Percentiles rank a stretch among this genome's conserved stretches.
phyloP scores from a whole-genome alignment of 2,888 invertebrate genomes.

The Lobophora halterata region DNA sequence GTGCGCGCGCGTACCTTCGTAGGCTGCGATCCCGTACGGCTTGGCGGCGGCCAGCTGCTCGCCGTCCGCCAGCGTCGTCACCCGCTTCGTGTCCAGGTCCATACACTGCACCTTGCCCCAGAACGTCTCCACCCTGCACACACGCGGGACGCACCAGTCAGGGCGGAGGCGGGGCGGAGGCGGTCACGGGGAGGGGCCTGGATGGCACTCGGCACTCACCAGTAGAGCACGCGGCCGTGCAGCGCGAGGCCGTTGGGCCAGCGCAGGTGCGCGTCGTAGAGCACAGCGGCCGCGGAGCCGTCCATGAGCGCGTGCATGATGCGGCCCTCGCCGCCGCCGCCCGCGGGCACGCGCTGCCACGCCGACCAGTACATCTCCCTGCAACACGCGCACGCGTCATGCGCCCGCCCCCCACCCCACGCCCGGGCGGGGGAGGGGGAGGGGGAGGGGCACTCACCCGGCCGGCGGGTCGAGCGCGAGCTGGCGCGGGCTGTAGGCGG shows the following conservation, averaged over 20 bases:
- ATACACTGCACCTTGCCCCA: constrained; percentile 83
- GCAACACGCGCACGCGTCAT: constrained; percentile 9
- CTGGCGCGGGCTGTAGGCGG: constrained; percentile 82
- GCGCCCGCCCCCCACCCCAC: too few relatives aligned
- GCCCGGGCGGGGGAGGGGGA: too few relatives aligned
- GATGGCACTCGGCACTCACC: constrained; percentile 32
- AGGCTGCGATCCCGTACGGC: constrained; percentile 85
- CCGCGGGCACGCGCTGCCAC: constrained; percentile 76
- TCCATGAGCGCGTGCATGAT: constrained; percentile 89
- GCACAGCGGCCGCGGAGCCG: constrained; percentile 80
- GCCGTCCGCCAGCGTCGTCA: constrained; percentile 40
- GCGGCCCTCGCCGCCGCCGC: constrained; percentile 70
- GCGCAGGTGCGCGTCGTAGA: constrained; percentile 77
- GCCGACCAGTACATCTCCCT: constrained; percentile 88
- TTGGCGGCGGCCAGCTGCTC: too few relatives aligned
- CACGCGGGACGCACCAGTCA: background rate
- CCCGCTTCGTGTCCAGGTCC: constrained; percentile 50
- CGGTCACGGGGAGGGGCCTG: too few relatives aligned
- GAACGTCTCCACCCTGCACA: constrained; percentile 84
- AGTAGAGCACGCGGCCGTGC: constrained; percentile 51
- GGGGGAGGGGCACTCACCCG: constrained; percentile 66
- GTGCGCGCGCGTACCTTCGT: constrained; percentile 60
- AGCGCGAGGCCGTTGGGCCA: constrained; percentile 89
- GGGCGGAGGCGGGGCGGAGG: too few relatives aligned
- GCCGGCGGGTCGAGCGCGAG: constrained; percentile 83